Conservation (phyloP, 2,797 vertebrate species). For the Takifugu rubripes region DNA sequence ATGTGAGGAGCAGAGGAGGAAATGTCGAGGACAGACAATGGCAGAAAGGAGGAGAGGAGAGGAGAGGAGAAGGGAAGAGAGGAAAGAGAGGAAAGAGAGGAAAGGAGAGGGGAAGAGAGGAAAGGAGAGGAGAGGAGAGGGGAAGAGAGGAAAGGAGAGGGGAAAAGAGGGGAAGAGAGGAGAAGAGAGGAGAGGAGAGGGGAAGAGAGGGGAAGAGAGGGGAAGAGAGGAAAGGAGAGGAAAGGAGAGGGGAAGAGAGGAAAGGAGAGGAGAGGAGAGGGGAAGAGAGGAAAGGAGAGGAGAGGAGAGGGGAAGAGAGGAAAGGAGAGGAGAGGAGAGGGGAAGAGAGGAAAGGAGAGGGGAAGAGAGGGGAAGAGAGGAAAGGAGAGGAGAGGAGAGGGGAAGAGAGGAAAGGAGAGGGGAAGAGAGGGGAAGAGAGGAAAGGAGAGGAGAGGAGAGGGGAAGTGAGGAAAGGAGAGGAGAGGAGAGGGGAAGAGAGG, state of each 20-base stretch:
- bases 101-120: constrained; percentile 13
- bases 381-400: constrained; percentile 49
- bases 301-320: constrained; percentile 9
- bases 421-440: constrained; percentile 35
- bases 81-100: constrained; percentile 7
- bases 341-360: constrained; percentile 21
- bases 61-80: constrained; percentile 22
- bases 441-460: constrained; percentile 35
- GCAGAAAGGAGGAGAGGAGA: constrained; percentile 23
- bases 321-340: constrained; percentile 22
- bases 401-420: constrained; percentile 40
- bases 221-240: constrained; percentile 21
- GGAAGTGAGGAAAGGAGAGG: constrained; percentile 21
- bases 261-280: constrained; percentile 22
- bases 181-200: constrained; percentile 29
- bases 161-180: constrained; percentile 45
- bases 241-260: constrained; percentile 9
- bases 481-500: constrained; percentile 12
- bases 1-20: constrained; percentile 50
- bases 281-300: constrained; percentile 22
- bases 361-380: not conserved
- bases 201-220: constrained; percentile 22
- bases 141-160: constrained; percentile 31
- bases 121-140: constrained; percentile 30
- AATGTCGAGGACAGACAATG: constrained; percentile 19